Base-by-base conservation (phyloP, 2,888 invertebrate species). In the Nipponacmea schrenckii region DNA sequence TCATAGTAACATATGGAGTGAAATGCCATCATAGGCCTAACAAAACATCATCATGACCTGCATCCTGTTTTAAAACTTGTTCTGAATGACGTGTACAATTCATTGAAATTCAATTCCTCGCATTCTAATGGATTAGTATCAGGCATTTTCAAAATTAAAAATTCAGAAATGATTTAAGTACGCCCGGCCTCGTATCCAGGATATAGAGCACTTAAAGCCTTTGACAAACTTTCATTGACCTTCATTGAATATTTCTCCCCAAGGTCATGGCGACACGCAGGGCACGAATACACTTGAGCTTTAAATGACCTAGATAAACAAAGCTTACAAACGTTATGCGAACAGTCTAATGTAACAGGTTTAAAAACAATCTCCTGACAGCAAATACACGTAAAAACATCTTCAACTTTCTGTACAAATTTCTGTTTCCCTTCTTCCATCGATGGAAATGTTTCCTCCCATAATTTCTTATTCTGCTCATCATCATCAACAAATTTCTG, bases 301-400 rank as follows among this genome's bases (percentile, higher is more conserved):
- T 91, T 89, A 86, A 94, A 93, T 0, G 94, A 93, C 66, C 93
- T 89, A 81, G 91, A 91, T 69, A 95, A 85, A 84, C 95, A 95
- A 0, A 86, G 87, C 91, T 91, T 90, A 84, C 95, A 95, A 76
- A 94, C 92, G 84, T 93, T 95, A 85, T 95, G 95, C 63, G 89
- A 87, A 82, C 95, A 95, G 0, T 91, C 90, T 0, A 94, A 93
- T 0, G 94, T 95, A 24, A 94, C 91, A 0, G 95, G 95, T 72
- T 91, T 90, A 72, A 90, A 92, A 0, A 93, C 92, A 3, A 95
- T 87, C 68, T 94, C 94, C 84, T 94, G 93, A 84, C 95, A 95
- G 81, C 94, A 94, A 67, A 94, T 93, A 83, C 95, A 95, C n/a
- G 91, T 90, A 85, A 95, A 95, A 69, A 91, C 82, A 81, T 93